Evolutionary conservation across 2,888 invertebrate species (phyloP), one percentile per base, ranked within the genome.

Genomic region (Cantharis lateralis): DNA sequence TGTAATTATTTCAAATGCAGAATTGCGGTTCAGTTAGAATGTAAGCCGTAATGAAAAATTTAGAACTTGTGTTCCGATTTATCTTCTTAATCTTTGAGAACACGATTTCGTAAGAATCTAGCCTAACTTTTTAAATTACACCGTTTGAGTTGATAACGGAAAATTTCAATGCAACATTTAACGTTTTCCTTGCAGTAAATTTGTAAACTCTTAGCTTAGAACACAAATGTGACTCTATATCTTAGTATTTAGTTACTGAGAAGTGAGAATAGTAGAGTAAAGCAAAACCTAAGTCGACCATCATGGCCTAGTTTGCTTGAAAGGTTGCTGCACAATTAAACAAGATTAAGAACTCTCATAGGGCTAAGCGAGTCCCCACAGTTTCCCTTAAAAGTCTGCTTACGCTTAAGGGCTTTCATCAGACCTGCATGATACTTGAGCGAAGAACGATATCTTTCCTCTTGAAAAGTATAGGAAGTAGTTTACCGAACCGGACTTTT

Each of bases 321-420:
- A 79, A 81, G 81, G 74, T 79, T 81, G 78, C 80, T 81, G 83
- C 83, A 81, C 83, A 83, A 84, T 85, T 84, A 85, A 83, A 83
- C 83, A 83, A 83, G 84, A 84, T 85, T 84, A 85, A 84, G 83
- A 84, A 82, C 84, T 81, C 83, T 83, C 80, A 80, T 81, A 81
- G 76, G 78, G 77, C 80, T 81, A 82, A 82, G 81, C 79, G 80
- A 79, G 80, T 80, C 81, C 81, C 80, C 80, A 78, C 79, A 81
- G 80, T 80, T 78, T 80, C 68, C 64, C 74, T 69, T 69, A 74
- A 77, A 74, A 77, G 74, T 74, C 77, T 77, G 74, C 74, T 77
- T 74, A 77, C 74, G 77, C 77, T 77, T 63, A 77, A 77, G 77
- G 77, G 77, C 77, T 77, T 77, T 77, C 74, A 77, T 74, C 64